Percentiles rank a stretch among this genome's conserved stretches.
These are phyloP conservation scores for Myripristis jacobus DNA, from an alignment of 2,797 vertebrate species.

Conservation along the genomic window DNA sequence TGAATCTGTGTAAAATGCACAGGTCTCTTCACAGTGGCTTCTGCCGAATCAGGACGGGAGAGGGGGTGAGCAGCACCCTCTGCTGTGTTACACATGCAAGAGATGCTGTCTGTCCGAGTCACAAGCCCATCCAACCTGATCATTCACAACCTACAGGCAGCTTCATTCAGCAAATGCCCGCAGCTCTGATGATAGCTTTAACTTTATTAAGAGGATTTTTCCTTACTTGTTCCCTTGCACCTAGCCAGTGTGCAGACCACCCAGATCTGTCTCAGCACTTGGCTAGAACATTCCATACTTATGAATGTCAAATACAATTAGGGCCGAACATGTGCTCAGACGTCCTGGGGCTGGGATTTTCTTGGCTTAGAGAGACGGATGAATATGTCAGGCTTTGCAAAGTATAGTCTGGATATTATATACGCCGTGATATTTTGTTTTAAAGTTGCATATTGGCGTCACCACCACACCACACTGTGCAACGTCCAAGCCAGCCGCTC, in stretches of 20 bases:
- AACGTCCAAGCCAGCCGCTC: not conserved
- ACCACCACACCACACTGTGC: not conserved
- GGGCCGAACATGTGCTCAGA: constrained; percentile 12
- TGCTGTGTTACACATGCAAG: constrained; percentile 37
- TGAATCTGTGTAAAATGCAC: too few relatives aligned
- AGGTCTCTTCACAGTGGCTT: not conserved
- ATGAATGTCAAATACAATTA: constrained; percentile 62
- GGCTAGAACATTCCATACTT: constrained; percentile 62
- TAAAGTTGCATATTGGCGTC: not conserved
- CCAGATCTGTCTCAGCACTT: constrained; percentile 47
- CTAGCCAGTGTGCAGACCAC: constrained; percentile 43
- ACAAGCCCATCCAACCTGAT: not conserved
- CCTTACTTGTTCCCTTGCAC: constrained; percentile 16
- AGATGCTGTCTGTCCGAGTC: not conserved
- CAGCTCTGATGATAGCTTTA: constrained; percentile 34
- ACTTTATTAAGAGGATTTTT: constrained; percentile 59
- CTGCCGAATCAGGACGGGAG: not conserved
- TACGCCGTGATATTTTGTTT: not conserved
- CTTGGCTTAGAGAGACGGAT: constrained; percentile 2
- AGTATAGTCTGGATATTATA: not conserved
- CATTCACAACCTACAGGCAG: constrained; percentile 9
- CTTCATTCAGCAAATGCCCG: constrained; percentile 26
- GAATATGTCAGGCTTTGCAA: not conserved
- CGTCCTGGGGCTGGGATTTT: constrained; percentile 15
- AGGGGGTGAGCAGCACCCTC: constrained; percentile 67